Evolutionary conservation across 2,113 vertebrate genomes (phyloP).

Genomic region (Microcebus ravelobensis): DNA sequence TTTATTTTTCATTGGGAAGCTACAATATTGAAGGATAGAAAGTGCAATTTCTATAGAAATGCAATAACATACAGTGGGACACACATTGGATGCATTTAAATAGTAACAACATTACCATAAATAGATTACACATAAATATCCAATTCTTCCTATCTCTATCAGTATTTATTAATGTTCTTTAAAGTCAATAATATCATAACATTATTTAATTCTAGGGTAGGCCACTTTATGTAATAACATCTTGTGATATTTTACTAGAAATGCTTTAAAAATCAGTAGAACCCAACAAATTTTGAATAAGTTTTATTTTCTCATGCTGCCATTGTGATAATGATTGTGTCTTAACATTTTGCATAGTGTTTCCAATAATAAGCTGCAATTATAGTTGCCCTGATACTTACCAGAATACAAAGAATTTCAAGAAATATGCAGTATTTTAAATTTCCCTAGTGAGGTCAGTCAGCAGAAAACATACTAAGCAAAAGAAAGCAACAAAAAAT

Average conservation of each 20-base stretch:
- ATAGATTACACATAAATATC: background rate
- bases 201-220: background rate
- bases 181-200: background rate
- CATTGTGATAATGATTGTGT: background rate
- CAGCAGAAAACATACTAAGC: slow-evolving; percentile 43
- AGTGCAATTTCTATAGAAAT: background rate
- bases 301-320: background rate
- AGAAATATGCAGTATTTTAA: slow-evolving; percentile 47
- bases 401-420: slow-evolving; percentile 35
- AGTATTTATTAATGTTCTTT: background rate
- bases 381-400: slow-evolving; percentile 24
- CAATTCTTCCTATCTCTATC: background rate
- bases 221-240: background rate
- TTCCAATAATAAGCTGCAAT: slow-evolving; percentile 21
- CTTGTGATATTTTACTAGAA: background rate
- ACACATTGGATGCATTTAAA: background rate
- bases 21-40: background rate
- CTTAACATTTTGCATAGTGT: background rate
- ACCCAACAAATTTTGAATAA: background rate
- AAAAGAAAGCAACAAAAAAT: background rate
- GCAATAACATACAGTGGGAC: background rate
- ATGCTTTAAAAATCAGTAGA: background rate
- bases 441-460: slow-evolving; percentile 56
- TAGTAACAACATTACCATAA: background rate
- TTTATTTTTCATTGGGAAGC: background rate